Percentiles rank a stretch among this genome's conserved stretches.
phyloP scores from a whole-genome alignment of 2,888 invertebrate species.

The Agrotis clavis region DNA sequence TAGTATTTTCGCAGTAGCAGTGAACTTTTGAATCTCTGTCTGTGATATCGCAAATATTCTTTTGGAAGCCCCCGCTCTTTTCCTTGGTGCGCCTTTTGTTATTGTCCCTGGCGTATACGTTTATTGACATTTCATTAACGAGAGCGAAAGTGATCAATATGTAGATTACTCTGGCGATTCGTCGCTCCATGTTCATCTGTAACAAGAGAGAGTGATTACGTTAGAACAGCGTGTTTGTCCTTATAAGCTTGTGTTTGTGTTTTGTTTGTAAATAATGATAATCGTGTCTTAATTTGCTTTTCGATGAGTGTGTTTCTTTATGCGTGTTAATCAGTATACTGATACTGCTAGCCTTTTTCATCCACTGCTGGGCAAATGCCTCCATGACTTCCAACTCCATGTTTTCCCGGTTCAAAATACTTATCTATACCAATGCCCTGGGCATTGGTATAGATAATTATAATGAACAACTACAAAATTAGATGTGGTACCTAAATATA shows the following conservation, averaged over 20 bases:
- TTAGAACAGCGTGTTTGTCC: constrained; percentile 64
- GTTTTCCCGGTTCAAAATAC: too few species aligned
- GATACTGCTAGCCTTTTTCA: too few species aligned
- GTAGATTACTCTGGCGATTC: constrained; percentile 84
- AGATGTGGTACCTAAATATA: too few species aligned
- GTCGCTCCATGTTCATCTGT: constrained; percentile 87
- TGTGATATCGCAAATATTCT: constrained; percentile 91
- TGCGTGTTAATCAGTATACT: not conserved
- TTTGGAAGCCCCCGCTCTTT: constrained; percentile 87
- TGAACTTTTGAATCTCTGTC: constrained; percentile 91
- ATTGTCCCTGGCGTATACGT: constrained; percentile 86
- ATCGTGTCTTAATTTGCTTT: constrained; percentile 29
- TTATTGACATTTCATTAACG: constrained; percentile 88
- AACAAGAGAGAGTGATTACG: constrained; percentile 80
- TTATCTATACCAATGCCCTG: too few species aligned
- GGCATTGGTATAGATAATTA: too few species aligned
- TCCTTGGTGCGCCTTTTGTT: constrained; percentile 87
- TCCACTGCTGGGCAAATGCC: too few species aligned
- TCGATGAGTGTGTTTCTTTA: not conserved
- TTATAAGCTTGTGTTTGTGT: constrained; percentile 59
- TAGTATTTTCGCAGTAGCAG: constrained; percentile 93
- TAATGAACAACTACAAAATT: too few species aligned
- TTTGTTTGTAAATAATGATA: constrained; percentile 42
- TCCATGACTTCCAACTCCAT: too few species aligned
- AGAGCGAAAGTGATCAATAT: constrained; percentile 86